Base-by-base conservation (phyloP, 2,113 vertebrate species). In the Chelonoidis abingdonii region DNA sequence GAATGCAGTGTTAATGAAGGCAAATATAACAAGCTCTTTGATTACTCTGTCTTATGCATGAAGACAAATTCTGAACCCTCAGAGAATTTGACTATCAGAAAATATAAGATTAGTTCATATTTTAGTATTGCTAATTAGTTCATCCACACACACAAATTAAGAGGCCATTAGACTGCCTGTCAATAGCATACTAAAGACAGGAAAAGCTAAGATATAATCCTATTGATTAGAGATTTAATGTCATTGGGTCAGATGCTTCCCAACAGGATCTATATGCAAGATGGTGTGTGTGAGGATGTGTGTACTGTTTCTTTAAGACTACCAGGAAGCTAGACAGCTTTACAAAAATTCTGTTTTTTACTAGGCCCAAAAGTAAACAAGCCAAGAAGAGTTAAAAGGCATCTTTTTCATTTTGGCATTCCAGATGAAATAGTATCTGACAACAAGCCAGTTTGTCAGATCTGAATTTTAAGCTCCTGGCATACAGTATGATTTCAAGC, bases 81-180 rank as follows among this genome's bases (percentile, higher is more conserved):
- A 84, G 92, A 97, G 92, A 95, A 95, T 52, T 65, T 38, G 49
- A 91, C 14, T 92, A 87, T 91, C 89, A 93, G 89, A 96, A 97
- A 97, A 94, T 87, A 89, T 44, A 94, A 97, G 83, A 93, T 95
- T 95, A 94, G 88, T 95, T 97, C 62, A 47, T 97, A 96, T 96
- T 98, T 97, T 93, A 91, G 85, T 97, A 89, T 95, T 88, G 88
- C 87, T 97, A 96, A 97, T 97, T 96, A 97, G 91, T 59, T 93
- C 84, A 95, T 41, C 72, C 90, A 96, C 89, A 97, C 81, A 98
- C 88, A 96, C 94, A 97, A 95, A 98, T 94, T 97, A 97, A 97
- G 92, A 95, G 93, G 80, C 89, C 92, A 91, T 22, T 87, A 96
- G 86, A 92, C 44, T 88, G 79, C 75, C 50, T 93, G 57, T 59